Conservation (phyloP, 2,797 vertebrate species). For the Sebastes trivittatus region DNA sequence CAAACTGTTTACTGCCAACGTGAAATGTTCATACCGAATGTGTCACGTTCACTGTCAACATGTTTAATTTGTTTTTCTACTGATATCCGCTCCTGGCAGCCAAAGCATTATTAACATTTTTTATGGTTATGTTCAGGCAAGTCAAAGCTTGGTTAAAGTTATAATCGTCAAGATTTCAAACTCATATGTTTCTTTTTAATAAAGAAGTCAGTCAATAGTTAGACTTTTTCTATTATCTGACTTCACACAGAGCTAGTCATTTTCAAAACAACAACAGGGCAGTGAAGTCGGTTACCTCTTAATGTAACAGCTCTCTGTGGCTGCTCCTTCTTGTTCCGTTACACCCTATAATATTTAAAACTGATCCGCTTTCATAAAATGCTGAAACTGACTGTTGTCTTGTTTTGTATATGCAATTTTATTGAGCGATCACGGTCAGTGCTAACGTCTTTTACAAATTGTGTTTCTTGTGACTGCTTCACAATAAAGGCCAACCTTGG, state of each 20-base stretch:
- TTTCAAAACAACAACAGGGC: background rate
- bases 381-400: background rate
- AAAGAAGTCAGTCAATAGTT: background rate
- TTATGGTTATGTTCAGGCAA: background rate
- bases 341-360: background rate
- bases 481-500: background rate
- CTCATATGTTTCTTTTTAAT: background rate
- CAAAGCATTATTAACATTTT: background rate
- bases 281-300: background rate
- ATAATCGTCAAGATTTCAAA: background rate
- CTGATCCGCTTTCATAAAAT: no score
- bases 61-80: background rate
- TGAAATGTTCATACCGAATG: background rate
- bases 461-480: background rate
- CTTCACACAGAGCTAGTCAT: background rate
- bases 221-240: background rate
- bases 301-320: background rate
- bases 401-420: background rate
- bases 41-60: background rate
- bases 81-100: background rate
- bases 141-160: background rate
- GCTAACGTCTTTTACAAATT: background rate
- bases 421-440: background rate
- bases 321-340: background rate
- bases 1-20: background rate